A percentile compares a stretch with the other conserved stretches of the same genome.
Evolutionary conservation across 2,797 vertebrate species (phyloP).

Genomic region (Arnoldichthys spilopterus): DNA sequence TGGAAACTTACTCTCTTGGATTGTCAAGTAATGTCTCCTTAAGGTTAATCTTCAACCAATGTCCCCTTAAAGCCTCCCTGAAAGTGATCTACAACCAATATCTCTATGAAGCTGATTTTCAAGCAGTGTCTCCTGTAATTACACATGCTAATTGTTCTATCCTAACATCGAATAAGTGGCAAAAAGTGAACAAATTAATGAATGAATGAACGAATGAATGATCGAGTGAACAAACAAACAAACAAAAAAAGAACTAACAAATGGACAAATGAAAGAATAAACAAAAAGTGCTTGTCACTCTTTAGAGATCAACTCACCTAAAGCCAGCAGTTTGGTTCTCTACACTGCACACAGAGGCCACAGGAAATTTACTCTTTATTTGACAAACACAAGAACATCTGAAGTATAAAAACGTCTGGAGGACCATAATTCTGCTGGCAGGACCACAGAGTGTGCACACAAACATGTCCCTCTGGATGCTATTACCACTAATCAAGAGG

Average conservation of each 20-base stretch:
- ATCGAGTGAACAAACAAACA: too few relatives aligned
- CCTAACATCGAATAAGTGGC: too few relatives aligned
- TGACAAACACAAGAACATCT: background rate
- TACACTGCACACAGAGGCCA: background rate
- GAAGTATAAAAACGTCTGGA: background rate
- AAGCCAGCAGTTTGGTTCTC: background rate
- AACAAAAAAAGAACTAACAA: too few relatives aligned
- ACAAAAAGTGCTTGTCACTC: background rate
- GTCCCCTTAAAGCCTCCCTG: too few relatives aligned
- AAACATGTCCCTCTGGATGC: slow-evolving; percentile 25
- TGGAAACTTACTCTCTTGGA: too few relatives aligned
- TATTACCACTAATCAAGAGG: slow-evolving; percentile 14
- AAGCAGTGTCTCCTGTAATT: background rate
- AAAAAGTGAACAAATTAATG: too few relatives aligned
- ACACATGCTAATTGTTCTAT: background rate
- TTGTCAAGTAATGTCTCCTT: too few relatives aligned
- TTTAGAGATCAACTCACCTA: background rate
- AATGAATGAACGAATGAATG: too few relatives aligned
- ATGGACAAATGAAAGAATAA: too few relatives aligned
- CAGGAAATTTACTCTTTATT: slow-evolving; percentile 4
- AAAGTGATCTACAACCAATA: background rate
- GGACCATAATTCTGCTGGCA: slow-evolving; percentile 3
- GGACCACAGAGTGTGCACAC: background rate
- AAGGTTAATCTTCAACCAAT: too few relatives aligned
- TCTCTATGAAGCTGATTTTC: background rate